Base-by-base conservation (phyloP, 2,797 vertebrate genomes). In the Chrysocyon brachyurus region DNA sequence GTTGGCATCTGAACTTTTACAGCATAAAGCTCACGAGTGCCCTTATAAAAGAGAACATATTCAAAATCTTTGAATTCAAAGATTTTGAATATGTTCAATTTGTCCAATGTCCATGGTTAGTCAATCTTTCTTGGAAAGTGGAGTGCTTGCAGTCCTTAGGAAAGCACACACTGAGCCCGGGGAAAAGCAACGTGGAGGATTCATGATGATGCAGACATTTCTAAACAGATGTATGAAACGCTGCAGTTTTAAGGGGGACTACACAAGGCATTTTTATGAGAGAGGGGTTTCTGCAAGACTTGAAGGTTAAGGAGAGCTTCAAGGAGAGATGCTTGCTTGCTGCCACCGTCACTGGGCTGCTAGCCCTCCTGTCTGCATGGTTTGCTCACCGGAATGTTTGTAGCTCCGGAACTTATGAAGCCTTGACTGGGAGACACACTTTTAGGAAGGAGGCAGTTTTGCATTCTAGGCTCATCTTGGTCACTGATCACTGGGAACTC, bases 261-360 rank as follows among this genome's bases (percentile, higher is more conserved):
- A 26, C 22, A n/a, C 4, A 5, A 19, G 28, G 72, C 3, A 28
- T 90, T 72, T 28, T 15, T 9, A 24, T 2, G 54, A 57, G 16
- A 28, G 46, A 36, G 28, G 33, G 28, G 31, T 70, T 79, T 54
- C 33, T 52, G 19, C 17, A 12, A 57, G 81, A 70, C 14, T 5
- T 1, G n/a, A 12, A 24, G n/a, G 52, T 10, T 12, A 16, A 9
- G 63, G n/a, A 26, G 6, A 7, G 6, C 11, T 12, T 4, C 6
- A 49, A 59, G 79, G 64, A 8, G 24, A 31, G 5, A 2, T 6
- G 28, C 57, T 22, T 46, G 6, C 7, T 3, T 8, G 22, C 33
- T 4, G 1, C 14, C 3, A 11, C 0, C 0, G 54, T 31, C 5
- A 0, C 57, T 0, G 4, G 75, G 79, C 12, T 33, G 64, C n/a